phyloP scores from a whole-genome alignment of 2,797 vertebrate species.

The Tadarida brasiliensis region DNA sequence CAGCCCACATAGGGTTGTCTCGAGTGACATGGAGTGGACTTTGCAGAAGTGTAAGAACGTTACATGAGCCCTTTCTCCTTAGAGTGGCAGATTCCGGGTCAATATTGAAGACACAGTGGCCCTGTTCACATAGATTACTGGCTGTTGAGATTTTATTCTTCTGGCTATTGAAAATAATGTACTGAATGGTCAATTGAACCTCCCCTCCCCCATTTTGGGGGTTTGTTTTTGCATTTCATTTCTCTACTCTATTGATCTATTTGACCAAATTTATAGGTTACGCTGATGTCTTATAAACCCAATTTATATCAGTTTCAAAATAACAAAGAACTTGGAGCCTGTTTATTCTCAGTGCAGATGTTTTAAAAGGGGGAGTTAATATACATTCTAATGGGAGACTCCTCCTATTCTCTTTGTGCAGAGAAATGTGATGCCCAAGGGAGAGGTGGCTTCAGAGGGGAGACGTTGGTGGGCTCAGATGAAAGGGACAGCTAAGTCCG shows the following conservation, averaged over 20 bases:
- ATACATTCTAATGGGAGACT: background rate
- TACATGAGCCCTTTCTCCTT: background rate
- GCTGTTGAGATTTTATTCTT: background rate
- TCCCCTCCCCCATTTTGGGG: too few relatives aligned
- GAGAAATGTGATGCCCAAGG: background rate
- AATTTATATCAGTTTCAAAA: background rate
- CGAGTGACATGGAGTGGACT: background rate
- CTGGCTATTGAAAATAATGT: slow-evolving; percentile 2
- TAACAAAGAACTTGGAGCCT: background rate
- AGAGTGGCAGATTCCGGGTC: background rate
- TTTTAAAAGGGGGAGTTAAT: background rate
- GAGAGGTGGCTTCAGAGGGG: background rate
- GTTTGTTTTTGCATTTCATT: background rate
- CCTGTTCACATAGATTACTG: background rate
- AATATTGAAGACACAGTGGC: background rate
- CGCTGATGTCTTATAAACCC: background rate
- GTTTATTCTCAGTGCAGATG: background rate
- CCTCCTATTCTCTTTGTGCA: background rate
- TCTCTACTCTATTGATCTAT: background rate
- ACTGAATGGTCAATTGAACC: background rate
- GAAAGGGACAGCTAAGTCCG: background rate
- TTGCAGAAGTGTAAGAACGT: background rate
- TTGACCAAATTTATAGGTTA: background rate
- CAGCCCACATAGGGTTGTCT: background rate
- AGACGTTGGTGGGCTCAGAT: background rate